Base-by-base conservation (phyloP, 35 echinoderm and acorn worm genomes). In the Nesometra sesokonis region DNA sequence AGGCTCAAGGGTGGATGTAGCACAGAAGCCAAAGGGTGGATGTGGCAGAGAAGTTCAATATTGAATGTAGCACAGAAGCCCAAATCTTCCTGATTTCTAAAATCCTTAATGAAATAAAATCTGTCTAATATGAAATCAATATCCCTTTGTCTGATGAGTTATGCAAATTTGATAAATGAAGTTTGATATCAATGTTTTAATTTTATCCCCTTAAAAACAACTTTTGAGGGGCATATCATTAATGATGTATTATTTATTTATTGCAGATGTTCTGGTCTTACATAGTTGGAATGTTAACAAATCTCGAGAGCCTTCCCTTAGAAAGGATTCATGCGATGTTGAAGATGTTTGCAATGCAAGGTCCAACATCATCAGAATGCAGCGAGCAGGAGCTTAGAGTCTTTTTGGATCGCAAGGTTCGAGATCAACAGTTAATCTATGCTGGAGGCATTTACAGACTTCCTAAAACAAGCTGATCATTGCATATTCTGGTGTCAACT, bases 341-440 rank as follows among this genome's bases (percentile, higher is more conserved):
- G 5, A 99, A 99, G 88, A 99, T 99, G 96, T 99, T 99, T 82
- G 96, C 96, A 21, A 99, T 99, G 90, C 92, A 94, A 76, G 93
- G 96, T 27, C 93, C 96, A 29, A 81, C 92, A 5, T 80, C 90
- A 21, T 83, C 90, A 0, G 96, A 99, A 77, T 91, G 94, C 52
- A 89, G 86, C 13, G 96, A 99, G 80, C 87, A 94, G 23, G 93
- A 99, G 78, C 96, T 99, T 0, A 88, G 90, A 78, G 87, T 87
- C 21, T 94, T 99, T 35, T 34, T 99, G n/a, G 96, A 99, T 46
- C 84, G 81, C 77, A 99, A 99, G 81, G 96, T 99, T 31, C 78
- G 82, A 57, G 96, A 99, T 34, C 96, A 92, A 47, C 78, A 91
- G 77, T 35, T 94, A 13, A 77, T 99, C 0, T 99, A 86, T 33